Conservation (phyloP, 2,888 invertebrate species). For the Teleiodes luculella region DNA sequence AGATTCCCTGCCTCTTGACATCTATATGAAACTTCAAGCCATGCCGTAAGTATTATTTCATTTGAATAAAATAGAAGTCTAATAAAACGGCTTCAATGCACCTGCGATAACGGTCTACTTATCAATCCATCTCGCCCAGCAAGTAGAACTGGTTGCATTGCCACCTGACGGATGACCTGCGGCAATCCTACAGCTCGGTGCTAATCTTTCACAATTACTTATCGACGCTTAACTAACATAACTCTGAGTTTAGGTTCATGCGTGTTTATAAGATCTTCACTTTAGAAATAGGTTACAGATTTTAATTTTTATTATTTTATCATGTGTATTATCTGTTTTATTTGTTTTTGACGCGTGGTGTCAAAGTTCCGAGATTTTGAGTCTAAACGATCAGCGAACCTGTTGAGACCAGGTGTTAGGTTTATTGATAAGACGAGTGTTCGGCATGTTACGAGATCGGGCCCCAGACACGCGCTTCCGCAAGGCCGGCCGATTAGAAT, state of each 20-base stretch:
- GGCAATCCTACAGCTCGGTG: conserved; percentile 41
- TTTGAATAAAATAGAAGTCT: no score
- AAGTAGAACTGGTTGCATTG: conserved; percentile 60
- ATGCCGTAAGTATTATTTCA: conserved; percentile 63
- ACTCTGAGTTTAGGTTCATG: conserved; percentile 31
- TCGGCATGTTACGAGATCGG: conserved; percentile 59
- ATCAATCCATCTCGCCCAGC: conserved; percentile 46
- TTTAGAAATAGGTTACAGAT: no score
- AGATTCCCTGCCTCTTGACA: conserved; percentile 55
- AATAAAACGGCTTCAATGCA: conserved; percentile 34
- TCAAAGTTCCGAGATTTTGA: no score
- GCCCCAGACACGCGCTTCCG: conserved; percentile 70
- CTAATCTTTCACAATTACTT: conserved; percentile 51
- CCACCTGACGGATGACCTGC: conserved; percentile 38
- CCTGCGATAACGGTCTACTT: conserved; percentile 52
- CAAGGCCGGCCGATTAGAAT: conserved; percentile 76
- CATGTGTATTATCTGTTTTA: conserved; percentile 9
- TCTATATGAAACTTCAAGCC: conserved; percentile 68
- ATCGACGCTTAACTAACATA: conserved; percentile 32
- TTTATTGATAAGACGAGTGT: conserved; percentile 51
- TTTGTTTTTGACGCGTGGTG: conserved; percentile 2
- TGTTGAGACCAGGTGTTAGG: conserved; percentile 6
- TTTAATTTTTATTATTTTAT: no score
- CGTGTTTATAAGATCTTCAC: conserved; percentile 14
- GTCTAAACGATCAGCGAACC: no score